A percentile compares a stretch with the other conserved stretches of the same genome.
These are phyloP conservation scores for Drosophila saltans DNA, from an alignment of 1,140 invertebrate genomes.

Conservation along the genomic window DNA sequence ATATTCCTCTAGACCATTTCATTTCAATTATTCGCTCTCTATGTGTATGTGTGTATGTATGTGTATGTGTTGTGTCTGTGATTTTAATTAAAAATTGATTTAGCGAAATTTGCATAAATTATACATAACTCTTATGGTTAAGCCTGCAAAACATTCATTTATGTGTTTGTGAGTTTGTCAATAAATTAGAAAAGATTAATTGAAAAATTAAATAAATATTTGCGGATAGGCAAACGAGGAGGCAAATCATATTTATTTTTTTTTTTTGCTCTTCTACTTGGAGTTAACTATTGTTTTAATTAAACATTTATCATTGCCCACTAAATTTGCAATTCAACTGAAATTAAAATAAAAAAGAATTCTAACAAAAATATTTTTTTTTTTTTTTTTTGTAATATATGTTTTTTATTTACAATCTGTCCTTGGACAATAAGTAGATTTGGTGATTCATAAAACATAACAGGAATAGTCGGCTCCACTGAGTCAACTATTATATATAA, in stretches of 20 bases:
- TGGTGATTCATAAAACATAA: too few relatives aligned
- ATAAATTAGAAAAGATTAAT: slow-evolving; percentile 80
- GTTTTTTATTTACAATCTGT: too few relatives aligned
- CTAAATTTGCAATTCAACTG: neutral
- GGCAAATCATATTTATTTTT: slow-evolving; percentile 3
- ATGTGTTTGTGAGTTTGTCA: slow-evolving; percentile 55
- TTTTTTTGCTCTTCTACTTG: slow-evolving; percentile 22
- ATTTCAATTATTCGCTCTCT: slow-evolving; percentile 46
- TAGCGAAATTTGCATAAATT: slow-evolving; percentile 81
- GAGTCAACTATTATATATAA: too few relatives aligned
- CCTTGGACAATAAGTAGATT: too few relatives aligned
- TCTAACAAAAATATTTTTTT: neutral
- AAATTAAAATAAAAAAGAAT: slow-evolving; percentile 16
- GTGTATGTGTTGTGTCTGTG: slow-evolving; percentile 15
- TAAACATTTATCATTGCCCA: slow-evolving; percentile 58
- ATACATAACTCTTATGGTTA: slow-evolving; percentile 71
- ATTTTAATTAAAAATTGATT: slow-evolving; percentile 82
- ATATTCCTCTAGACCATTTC: slow-evolving; percentile 15
- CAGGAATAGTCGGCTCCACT: too few relatives aligned
- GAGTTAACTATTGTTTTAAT: slow-evolving; percentile 27
- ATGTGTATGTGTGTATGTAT: slow-evolving; percentile 13
- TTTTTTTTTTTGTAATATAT: too few relatives aligned
- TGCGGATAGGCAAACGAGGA: slow-evolving; percentile 6
- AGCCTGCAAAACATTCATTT: slow-evolving; percentile 45
- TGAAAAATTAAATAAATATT: slow-evolving; percentile 60